These are phyloP conservation scores for Laticauda colubrina DNA, from an alignment of 2,113 vertebrate species.

Conservation along the genomic window DNA sequence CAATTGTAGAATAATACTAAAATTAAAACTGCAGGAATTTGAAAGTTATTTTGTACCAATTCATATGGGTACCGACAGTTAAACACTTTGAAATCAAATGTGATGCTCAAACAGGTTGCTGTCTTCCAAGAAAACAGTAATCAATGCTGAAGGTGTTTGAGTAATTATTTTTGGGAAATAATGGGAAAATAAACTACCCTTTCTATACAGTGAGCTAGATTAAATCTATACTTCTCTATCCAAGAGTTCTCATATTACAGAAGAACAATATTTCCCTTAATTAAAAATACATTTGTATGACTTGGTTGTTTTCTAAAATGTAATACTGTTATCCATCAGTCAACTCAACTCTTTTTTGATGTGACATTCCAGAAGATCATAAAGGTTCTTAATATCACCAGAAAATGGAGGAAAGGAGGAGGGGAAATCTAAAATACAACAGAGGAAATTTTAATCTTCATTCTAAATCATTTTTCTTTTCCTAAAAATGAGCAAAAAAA, in stretches of 20 bases:
- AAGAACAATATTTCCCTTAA: conserved; percentile 2
- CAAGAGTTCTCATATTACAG: conserved; percentile 33
- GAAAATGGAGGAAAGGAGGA: neutral
- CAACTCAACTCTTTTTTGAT: neutral
- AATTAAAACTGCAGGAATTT: neutral
- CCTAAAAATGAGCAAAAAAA: conserved; percentile 34
- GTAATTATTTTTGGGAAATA: conserved; percentile 3
- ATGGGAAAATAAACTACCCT: conserved; percentile 29
- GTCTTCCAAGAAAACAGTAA: conserved; percentile 30
- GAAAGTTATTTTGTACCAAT: neutral
- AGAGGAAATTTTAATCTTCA: conserved; percentile 56
- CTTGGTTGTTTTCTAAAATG: conserved; percentile 39
- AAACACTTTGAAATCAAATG: neutral
- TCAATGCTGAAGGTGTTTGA: neutral
- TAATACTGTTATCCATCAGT: conserved; percentile 32
- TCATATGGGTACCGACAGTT: neutral
- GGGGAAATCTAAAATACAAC: conserved; percentile 42
- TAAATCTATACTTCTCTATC: conserved; percentile 38
- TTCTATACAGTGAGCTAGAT: conserved; percentile 44
- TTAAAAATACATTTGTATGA: neutral
- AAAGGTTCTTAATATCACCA: conserved; percentile 41
- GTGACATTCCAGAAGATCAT: conserved; percentile 1
- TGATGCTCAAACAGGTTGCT: neutral
- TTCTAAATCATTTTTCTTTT: conserved; percentile 41
- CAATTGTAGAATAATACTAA: neutral